Percentiles rank a stretch among this genome's conserved stretches.
phyloP scores from a whole-genome alignment of 2,113 vertebrate species.

The Microtus pennsylvanicus region DNA sequence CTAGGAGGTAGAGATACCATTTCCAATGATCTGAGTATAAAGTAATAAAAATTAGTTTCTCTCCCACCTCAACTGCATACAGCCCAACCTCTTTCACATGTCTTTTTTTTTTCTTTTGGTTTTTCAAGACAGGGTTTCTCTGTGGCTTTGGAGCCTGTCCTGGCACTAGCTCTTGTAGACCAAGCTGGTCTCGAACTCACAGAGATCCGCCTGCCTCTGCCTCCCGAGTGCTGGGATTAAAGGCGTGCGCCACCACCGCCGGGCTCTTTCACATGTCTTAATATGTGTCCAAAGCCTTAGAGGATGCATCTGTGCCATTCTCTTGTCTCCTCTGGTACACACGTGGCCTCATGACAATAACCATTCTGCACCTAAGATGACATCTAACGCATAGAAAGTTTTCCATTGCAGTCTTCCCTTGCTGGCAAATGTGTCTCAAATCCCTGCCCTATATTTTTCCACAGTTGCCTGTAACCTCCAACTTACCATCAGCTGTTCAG shows the following conservation, averaged over 20 bases:
- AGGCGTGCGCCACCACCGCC: no score
- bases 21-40: not conserved
- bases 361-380: not conserved
- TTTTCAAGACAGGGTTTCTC: no score
- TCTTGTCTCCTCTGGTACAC: not conserved
- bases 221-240: no score
- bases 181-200: no score
- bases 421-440: not conserved
- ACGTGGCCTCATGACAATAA: not conserved
- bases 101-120: not conserved
- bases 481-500: not conserved
- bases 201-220: no score
- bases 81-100: not conserved
- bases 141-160: no score
- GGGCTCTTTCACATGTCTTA: not conserved
- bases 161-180: no score
- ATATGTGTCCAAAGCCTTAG: not conserved
- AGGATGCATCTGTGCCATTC: not conserved
- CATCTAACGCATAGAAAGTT: not conserved
- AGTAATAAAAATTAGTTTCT: not conserved
- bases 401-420: not conserved
- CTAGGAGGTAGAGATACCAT: not conserved
- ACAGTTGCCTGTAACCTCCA: not conserved
- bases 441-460: not conserved
- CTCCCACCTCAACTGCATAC: not conserved